phyloP scores from a whole-genome alignment of 2,888 invertebrate genomes.

The Oxyscelio sp. region DNA sequence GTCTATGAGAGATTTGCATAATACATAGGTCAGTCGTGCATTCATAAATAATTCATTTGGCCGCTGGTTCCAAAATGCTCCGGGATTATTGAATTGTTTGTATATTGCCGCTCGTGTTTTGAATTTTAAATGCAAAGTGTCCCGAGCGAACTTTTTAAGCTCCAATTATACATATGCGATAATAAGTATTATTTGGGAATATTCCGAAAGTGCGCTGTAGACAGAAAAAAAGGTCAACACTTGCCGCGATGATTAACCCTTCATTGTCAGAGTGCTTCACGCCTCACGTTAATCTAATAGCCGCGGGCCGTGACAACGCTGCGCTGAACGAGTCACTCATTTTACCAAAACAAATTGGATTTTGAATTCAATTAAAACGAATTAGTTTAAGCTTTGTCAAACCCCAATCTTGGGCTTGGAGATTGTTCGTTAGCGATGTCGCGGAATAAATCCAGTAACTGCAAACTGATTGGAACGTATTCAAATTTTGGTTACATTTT shows the following conservation, averaged over 20 bases:
- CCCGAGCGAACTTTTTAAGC: too few relatives aligned
- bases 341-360: constrained; percentile 64
- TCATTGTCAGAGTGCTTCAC: too few relatives aligned
- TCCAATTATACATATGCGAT: constrained; percentile 57
- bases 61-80: constrained; percentile 44
- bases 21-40: constrained; percentile 44
- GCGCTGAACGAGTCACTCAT: constrained; percentile 31
- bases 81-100: constrained; percentile 68
- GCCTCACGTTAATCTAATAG: constrained; percentile 67
- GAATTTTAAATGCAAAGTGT: constrained; percentile 56
- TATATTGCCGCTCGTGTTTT: constrained; percentile 49
- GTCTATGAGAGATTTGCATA: constrained; percentile 59
- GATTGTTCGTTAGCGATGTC: too few relatives aligned
- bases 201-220: constrained; percentile 39
- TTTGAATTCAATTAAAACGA: constrained; percentile 61
- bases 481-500: too few relatives aligned
- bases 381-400: constrained; percentile 64
- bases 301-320: constrained; percentile 36
- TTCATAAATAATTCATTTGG: constrained; percentile 66
- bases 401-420: constrained; percentile 33
- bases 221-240: constrained; percentile 59
- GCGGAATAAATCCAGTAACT: too few relatives aligned
- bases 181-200: constrained; percentile 57
- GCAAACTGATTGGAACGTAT: too few relatives aligned
- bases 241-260: constrained; percentile 63